Evolutionary conservation across 2,113 vertebrate species (phyloP).

Genomic region (Python bivittatus): DNA sequence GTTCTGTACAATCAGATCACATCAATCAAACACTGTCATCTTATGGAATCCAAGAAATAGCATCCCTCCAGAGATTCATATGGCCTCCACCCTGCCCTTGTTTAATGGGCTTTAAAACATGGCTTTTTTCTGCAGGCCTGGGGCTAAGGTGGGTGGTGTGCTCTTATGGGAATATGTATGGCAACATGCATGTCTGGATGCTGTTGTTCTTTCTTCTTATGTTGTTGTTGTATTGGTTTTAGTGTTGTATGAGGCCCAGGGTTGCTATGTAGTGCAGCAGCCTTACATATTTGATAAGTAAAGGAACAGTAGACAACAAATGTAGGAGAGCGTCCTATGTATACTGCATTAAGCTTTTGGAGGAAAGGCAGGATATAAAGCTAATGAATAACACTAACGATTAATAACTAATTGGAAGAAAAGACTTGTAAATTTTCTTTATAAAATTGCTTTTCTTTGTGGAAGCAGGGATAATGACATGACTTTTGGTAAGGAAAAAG

Average conservation of each 20-base stretch:
- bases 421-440: not conserved
- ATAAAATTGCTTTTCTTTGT: not conserved
- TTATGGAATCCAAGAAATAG: not conserved
- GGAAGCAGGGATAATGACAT: not conserved
- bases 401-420: not conserved
- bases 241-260: not conserved
- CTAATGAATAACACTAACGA: no score
- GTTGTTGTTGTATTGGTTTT: not conserved
- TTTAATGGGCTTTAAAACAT: not conserved
- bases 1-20: not conserved
- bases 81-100: not conserved
- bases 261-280: not conserved
- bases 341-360: not conserved
- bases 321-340: not conserved
- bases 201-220: not conserved
- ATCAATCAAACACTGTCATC: not conserved
- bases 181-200: not conserved
- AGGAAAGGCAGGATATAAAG: no score
- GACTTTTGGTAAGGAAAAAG: not conserved
- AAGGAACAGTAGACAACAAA: not conserved
- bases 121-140: not conserved
- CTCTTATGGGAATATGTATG: not conserved
- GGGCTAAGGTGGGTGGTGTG: not conserved
- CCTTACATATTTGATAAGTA: not conserved
- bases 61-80: not conserved